A percentile compares a stretch with the other conserved stretches of the same genome.
These are phyloP conservation scores for Neria commutata DNA, from an alignment of 2,888 invertebrate genomes.

Conservation along the genomic window DNA sequence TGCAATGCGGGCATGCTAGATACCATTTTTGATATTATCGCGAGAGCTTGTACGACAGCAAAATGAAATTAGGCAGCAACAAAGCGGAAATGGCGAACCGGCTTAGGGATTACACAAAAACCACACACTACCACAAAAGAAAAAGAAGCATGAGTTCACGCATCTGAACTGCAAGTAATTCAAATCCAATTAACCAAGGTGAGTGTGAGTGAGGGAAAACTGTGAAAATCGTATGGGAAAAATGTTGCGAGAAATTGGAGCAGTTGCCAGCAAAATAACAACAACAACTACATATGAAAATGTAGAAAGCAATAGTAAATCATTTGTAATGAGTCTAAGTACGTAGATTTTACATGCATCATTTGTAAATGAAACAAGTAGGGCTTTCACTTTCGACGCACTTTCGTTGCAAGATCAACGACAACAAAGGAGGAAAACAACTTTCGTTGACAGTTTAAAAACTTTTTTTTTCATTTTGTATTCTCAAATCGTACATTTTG, in stretches of 20 bases:
- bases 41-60: neutral
- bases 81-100: neutral
- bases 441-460: neutral
- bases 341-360: neutral
- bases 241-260: neutral
- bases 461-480: too few species aligned
- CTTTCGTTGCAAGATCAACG: too few species aligned
- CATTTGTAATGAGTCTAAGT: neutral
- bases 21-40: neutral
- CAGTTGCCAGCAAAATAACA: neutral
- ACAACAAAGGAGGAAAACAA: too few species aligned
- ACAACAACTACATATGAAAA: neutral
- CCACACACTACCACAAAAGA: neutral
- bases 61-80: neutral
- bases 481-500: too few species aligned
- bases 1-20: neutral
- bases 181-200: constrained; percentile 16
- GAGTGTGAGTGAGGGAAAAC: neutral
- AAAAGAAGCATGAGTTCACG: constrained; percentile 2
- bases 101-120: constrained; percentile 1
- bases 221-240: neutral
- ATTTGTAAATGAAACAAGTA: neutral
- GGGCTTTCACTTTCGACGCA: constrained; percentile 3
- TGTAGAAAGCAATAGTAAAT: neutral
- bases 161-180: neutral